Base-by-base conservation (phyloP, 2,113 vertebrate genomes). In the Trematocara zebra region DNA sequence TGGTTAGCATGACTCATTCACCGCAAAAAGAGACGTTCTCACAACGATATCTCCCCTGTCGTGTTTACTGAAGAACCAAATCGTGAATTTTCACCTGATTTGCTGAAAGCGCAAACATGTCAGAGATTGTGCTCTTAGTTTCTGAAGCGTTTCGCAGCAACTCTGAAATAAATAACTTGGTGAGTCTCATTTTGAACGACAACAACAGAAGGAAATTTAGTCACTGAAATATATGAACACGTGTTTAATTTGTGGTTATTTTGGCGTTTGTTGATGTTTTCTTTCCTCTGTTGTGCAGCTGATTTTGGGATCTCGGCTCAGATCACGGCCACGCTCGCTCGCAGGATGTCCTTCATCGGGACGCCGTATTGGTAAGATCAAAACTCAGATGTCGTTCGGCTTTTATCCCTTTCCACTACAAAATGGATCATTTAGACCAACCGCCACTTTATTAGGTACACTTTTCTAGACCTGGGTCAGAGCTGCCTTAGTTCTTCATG, bases 251-350 rank as follows among this genome's bases (percentile, higher is more conserved):
- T 74, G 8, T 49, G 6, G 11, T 1, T 37, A 1, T 37, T 8
- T 47, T 0, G 42, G 5, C 11, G 44, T 28, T 67, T 12, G 1
- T 42, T 18, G 1, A 3, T 49, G 3, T 52, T 28, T 33, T 42
- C 54, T 81, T 4, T 78, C 33, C 81, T 80, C 23, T 81, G 31
- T 84, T 56, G 20, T 80, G 52, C 74, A 98, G 98, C 98, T 15
- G 98, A 98, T 92, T 98, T 98, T 83, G 98, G 98, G 40, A 98
- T 98, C 93, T 98, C 98, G 0, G 98, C 98, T 5, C 97, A 98
- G 94, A 98, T 98, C 47, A 98, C 97, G 6, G 98, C 97, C 11
- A 98, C 98, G 0, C 95, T 98, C 88, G 97, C 98, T 10, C 96
- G 97, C 5, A 95, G 98, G 35, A 98, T 97, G 93, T 98, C 98